Conservation (phyloP, 2,888 invertebrate genomes). For the Hyles lineata region DNA sequence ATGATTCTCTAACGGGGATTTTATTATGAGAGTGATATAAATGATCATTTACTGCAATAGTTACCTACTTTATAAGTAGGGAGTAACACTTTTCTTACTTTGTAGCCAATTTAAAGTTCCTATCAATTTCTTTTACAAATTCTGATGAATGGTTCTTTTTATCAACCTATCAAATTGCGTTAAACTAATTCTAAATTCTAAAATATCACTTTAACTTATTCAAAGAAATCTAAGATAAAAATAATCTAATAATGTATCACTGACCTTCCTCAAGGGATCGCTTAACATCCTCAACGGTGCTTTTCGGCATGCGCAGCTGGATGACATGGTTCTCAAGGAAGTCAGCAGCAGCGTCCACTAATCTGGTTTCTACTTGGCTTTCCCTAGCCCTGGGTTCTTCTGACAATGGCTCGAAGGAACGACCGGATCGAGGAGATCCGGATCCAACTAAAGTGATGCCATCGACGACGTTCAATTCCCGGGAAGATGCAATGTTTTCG, state of each 20-base stretch:
- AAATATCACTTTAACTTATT: no score
- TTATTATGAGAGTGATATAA: background rate
- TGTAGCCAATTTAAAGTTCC: no score
- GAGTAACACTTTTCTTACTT: background rate
- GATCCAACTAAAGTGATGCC: slow-evolving; percentile 84
- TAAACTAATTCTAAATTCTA: background rate
- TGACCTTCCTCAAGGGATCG: slow-evolving; percentile 93
- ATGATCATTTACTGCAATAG: background rate
- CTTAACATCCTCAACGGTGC: slow-evolving; percentile 89
- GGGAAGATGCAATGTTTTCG: slow-evolving; percentile 79
- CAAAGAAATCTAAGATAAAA: background rate
- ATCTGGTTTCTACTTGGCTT: slow-evolving; percentile 88
- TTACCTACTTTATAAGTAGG: background rate
- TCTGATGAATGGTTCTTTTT: background rate
- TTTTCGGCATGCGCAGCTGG: slow-evolving; percentile 91
- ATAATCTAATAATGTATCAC: slow-evolving; percentile 33
- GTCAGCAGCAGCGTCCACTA: slow-evolving; percentile 90
- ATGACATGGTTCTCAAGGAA: slow-evolving; percentile 92
- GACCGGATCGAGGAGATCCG: slow-evolving; percentile 84
- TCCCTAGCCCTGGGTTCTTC: slow-evolving; percentile 90
- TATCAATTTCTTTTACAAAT: no score
- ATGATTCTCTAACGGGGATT: background rate
- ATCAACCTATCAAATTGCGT: background rate
- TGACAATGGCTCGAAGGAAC: slow-evolving; percentile 87
- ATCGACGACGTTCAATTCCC: slow-evolving; percentile 85